phyloP scores from a whole-genome alignment of 2,888 invertebrate genomes.

The Teinopalpus imperialis region DNA sequence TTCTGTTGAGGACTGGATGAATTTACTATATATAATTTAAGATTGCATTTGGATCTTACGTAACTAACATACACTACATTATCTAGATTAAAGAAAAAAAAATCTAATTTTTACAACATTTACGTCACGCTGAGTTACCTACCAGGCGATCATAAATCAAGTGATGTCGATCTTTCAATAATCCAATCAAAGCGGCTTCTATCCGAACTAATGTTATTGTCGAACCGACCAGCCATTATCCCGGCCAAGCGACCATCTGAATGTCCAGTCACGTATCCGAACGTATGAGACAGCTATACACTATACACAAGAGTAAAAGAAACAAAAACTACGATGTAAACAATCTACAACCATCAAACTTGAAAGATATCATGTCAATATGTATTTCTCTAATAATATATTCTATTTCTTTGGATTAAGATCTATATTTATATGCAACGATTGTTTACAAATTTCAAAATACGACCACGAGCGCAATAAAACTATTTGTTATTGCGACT shows the following conservation, averaged over 20 bases:
- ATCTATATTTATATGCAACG: constrained; percentile 24
- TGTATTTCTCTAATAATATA: constrained; percentile 32
- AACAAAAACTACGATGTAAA: constrained; percentile 53
- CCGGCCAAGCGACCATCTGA: constrained; percentile 61
- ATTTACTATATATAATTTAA: no score
- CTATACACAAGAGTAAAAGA: constrained; percentile 35
- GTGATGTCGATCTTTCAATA: constrained; percentile 70
- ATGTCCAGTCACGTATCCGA: constrained; percentile 70
- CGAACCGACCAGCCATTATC: constrained; percentile 70
- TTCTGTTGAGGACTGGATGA: no score
- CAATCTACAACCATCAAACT: constrained; percentile 41
- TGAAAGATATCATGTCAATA: constrained; percentile 35
- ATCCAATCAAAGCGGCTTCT: constrained; percentile 71
- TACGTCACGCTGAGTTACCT: constrained; percentile 22
- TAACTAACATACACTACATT: no score
- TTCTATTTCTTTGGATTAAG: constrained; percentile 29
- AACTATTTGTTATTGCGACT: constrained; percentile 21
- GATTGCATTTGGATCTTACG: no score
- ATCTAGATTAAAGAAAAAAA: no score
- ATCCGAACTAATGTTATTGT: constrained; percentile 75
- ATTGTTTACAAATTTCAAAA: constrained; percentile 31
- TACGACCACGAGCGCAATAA: constrained; percentile 5
- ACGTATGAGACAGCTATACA: constrained; percentile 37
- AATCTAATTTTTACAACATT: constrained; percentile 10
- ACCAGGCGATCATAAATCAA: constrained; percentile 54